Conservation (phyloP, 2,113 vertebrate species). For the Pipa parva region DNA sequence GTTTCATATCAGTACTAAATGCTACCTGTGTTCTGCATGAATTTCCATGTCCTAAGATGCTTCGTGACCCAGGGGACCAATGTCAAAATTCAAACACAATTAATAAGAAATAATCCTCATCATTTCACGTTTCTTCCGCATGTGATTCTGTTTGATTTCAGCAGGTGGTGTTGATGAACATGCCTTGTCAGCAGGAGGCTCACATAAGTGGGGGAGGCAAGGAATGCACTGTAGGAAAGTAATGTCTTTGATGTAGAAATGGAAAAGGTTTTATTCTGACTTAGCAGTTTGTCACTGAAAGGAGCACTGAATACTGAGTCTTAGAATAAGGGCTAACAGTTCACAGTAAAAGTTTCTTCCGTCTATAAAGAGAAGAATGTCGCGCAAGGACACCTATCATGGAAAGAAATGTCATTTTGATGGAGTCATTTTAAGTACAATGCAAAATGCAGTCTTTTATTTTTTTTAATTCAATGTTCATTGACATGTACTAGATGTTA, state of each 20-base stretch:
- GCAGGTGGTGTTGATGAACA: neutral
- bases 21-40: too few relatives aligned
- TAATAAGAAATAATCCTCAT: neutral
- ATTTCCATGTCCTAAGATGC: neutral
- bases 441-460: too few relatives aligned
- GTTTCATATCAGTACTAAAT: too few relatives aligned
- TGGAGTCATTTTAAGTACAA: too few relatives aligned
- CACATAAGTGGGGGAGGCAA: neutral
- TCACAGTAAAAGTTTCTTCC: neutral
- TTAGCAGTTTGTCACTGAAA: neutral
- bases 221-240: neutral
- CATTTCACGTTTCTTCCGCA: neutral
- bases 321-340: neutral
- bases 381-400: too few relatives aligned
- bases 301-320: neutral
- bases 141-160: neutral
- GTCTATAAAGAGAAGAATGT: too few relatives aligned
- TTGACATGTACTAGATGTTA: too few relatives aligned
- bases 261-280: neutral
- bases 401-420: too few relatives aligned
- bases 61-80: neutral
- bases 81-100: neutral
- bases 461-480: too few relatives aligned
- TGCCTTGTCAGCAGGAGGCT: neutral
- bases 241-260: neutral